Percentiles rank a stretch among this genome's conserved stretches.
Evolutionary conservation across 2,113 vertebrate genomes (phyloP).

Genomic region (Tyto alba): DNA sequence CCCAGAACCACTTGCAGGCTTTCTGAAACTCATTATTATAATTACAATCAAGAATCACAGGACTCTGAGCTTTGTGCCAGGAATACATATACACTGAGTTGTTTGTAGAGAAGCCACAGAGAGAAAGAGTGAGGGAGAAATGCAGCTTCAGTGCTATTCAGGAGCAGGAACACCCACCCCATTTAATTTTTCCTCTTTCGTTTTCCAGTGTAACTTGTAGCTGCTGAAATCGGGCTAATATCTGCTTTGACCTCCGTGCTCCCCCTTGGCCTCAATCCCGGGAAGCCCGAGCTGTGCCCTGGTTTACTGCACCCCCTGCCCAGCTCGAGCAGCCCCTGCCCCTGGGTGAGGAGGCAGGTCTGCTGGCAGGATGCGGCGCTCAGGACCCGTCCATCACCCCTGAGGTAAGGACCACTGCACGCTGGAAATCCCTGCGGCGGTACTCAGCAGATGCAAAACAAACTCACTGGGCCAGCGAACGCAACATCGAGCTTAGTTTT

Average conservation of each 20-base stretch:
- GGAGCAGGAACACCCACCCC: neutral
- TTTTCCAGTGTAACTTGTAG: neutral
- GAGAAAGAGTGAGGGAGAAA: neutral
- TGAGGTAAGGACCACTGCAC: neutral
- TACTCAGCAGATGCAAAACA: neutral
- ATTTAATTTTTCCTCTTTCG: constrained; percentile 17
- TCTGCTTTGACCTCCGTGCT: neutral
- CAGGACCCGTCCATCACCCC: no score
- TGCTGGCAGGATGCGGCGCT: neutral
- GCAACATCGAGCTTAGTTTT: accelerated
- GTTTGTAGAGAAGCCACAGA: constrained; percentile 31
- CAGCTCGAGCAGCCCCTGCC: neutral
- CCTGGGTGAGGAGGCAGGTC: neutral
- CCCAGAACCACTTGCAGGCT: constrained; percentile 48
- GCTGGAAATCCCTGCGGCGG: neutral
- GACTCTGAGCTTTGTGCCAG: constrained; percentile 53
- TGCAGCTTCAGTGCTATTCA: neutral
- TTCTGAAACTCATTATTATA: constrained; percentile 69
- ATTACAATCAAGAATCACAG: constrained; percentile 64
- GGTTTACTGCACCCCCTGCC: neutral
- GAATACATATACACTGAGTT: constrained; percentile 40
- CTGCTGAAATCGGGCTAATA: neutral
- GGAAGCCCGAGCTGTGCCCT: neutral
- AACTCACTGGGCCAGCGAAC: neutral
- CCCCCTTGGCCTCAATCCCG: neutral